phyloP scores from a whole-genome alignment of 2,113 vertebrate species.

The Lophotis ruficrista region DNA sequence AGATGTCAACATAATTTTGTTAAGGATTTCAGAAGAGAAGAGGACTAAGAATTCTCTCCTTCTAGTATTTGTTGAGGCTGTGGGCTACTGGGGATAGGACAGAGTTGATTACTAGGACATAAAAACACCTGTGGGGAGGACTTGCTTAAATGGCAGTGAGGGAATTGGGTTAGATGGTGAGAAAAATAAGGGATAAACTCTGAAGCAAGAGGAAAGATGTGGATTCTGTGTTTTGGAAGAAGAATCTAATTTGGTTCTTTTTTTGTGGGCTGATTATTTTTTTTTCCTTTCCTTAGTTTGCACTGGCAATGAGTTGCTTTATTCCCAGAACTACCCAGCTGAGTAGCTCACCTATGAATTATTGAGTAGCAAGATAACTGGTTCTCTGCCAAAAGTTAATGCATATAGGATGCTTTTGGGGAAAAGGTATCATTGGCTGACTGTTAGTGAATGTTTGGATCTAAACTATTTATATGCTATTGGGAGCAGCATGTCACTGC shows the following conservation, averaged over 20 bases:
- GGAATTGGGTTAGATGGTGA: neutral
- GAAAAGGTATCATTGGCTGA: slow-evolving; percentile 1
- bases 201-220: neutral
- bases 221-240: neutral
- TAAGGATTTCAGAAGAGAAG: neutral
- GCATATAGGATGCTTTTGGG: slow-evolving; percentile 10
- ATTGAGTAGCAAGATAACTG: slow-evolving; percentile 46
- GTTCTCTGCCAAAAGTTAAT: slow-evolving; percentile 49
- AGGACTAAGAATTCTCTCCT: neutral
- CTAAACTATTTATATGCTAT: slow-evolving; percentile 40
- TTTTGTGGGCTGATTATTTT: neutral
- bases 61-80: neutral
- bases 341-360: slow-evolving; percentile 46
- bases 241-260: neutral
- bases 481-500: neutral
- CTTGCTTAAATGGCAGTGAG: neutral
- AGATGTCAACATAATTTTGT: neutral
- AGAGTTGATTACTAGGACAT: neutral
- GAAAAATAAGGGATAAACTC: neutral
- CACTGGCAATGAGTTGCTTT: neutral
- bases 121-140: neutral
- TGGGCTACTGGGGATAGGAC: neutral
- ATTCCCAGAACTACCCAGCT: slow-evolving; percentile 42
- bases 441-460: slow-evolving; percentile 14
- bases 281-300: slow-evolving; percentile 3